A percentile compares a stretch with the other conserved stretches of the same genome.
These are phyloP conservation scores for Drosophila tristis DNA, from an alignment of 1,140 invertebrate genomes.

Conservation along the genomic window DNA sequence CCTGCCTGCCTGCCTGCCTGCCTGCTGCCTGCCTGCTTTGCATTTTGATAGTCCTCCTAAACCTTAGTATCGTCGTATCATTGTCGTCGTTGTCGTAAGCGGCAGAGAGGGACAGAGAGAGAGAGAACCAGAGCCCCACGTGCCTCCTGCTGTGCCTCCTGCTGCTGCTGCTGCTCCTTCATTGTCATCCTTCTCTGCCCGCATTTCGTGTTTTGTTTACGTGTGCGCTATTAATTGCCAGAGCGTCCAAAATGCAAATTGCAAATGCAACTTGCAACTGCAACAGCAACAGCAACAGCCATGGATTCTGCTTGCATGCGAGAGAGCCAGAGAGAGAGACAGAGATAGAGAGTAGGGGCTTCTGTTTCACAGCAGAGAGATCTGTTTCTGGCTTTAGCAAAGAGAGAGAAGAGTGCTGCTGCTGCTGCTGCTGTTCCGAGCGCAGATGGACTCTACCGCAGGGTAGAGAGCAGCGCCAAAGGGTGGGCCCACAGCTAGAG, in stretches of 20 bases:
- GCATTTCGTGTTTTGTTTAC: slow-evolving; percentile 70
- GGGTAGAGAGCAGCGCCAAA: too few species aligned
- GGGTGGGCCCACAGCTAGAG: too few species aligned
- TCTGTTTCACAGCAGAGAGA: slow-evolving; percentile 21
- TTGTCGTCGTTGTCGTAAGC: slow-evolving; percentile 50
- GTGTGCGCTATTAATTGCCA: slow-evolving; percentile 80
- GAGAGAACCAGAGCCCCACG: too few species aligned
- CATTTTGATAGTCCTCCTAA: slow-evolving; percentile 73
- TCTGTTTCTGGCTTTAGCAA: slow-evolving; percentile 23
- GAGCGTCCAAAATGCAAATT: slow-evolving; percentile 77
- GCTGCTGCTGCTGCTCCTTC: slow-evolving; percentile 1
- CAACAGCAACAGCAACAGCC: slow-evolving; percentile 28
- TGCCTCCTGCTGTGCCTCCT: too few species aligned
- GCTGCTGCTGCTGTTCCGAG: neutral
- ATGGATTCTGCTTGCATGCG: neutral
- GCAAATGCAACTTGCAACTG: slow-evolving; percentile 76
- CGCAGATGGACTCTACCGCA: too few species aligned
- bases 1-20: slow-evolving; percentile 49
- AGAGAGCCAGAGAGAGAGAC: neutral
- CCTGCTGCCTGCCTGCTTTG: slow-evolving; percentile 55
- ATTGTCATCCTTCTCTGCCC: slow-evolving; percentile 2
- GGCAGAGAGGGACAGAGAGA: neutral
- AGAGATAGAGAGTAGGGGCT: slow-evolving; percentile 5
- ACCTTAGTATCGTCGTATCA: slow-evolving; percentile 55
- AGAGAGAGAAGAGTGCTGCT: neutral